These are phyloP conservation scores for Falcaria lacertinaria DNA, from an alignment of 2,888 invertebrate species.

Conservation along the genomic window DNA sequence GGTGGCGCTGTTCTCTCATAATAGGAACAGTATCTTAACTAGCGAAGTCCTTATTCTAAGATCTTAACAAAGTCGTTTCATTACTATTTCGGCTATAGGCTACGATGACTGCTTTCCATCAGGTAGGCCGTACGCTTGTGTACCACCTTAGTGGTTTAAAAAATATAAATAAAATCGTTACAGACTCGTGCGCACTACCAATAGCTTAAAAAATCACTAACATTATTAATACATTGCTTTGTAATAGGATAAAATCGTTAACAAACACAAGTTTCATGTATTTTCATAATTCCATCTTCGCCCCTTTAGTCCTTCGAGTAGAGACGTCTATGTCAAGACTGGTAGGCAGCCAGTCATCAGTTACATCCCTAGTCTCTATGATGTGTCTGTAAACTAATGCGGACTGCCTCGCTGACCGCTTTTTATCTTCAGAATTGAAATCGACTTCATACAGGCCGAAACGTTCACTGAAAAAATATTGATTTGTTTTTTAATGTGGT, in stretches of 20 bases:
- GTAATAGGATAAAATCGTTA: neutral
- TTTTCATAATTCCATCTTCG: constrained; percentile 28
- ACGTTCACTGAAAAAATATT: constrained; percentile 58
- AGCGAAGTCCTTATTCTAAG: no score
- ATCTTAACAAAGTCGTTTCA: no score
- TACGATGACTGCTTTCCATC: no score
- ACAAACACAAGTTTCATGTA: neutral
- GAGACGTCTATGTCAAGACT: constrained; percentile 43
- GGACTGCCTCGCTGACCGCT: constrained; percentile 81
- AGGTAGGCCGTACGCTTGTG: no score
- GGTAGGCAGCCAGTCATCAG: constrained; percentile 43
- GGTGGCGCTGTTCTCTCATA: no score
- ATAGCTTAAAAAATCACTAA: no score
- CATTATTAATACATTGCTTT: neutral
- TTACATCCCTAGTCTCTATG: constrained; percentile 42
- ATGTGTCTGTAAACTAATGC: constrained; percentile 74
- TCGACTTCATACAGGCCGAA: constrained; percentile 86
- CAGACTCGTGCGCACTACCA: no score
- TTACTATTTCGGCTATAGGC: no score
- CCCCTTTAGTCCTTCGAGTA: constrained; percentile 18
- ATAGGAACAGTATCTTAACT: no score
- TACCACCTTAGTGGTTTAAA: no score
- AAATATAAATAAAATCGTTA: no score
- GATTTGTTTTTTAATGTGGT: neutral
- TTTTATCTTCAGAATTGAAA: constrained; percentile 79